Evolutionary conservation across 2,797 vertebrate genomes (phyloP), one percentile per base, ranked within the genome.

Genomic region (Menidia menidia): DNA sequence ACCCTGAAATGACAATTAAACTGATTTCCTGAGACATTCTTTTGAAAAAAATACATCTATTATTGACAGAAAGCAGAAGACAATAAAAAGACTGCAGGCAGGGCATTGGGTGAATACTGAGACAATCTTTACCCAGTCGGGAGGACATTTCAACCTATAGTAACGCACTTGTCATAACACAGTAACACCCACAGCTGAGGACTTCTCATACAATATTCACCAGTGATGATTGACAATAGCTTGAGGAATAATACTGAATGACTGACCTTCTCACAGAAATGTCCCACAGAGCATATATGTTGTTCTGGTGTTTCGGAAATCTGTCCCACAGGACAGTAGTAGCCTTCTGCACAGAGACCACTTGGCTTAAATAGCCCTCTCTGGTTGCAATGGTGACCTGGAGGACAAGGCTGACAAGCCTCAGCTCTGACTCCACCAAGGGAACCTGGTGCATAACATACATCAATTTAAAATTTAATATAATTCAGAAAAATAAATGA

Each of bases 251-350:
- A 67, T 16, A 25, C 51, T 65, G 58, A 31, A 60, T 43, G 57
- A 31, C 78, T 87, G 75, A 95, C 94, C 92, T 92, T 87, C 76
- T 89, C 83, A 85, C 95, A 95, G 64, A 82, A 92, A 79, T 94
- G 92, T 76, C 94, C 95, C 9, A 68, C 83, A 68, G 82, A 79
- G 78, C 94, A 95, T 68, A 89, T 66, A 73, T 93, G 75, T 54
- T 86, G 86, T 52, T 82, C 72, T 44, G 93, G 93, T 74, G 72
- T 86, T 47, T 86, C 85, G 54, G 89, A 85, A 73, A 54, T 90
- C 86, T 95, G 93, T 58, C 95, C 94, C 54, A 66, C 92, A n/a
- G 95, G 94, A 87, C 96, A 97, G 84, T 94, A 94, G 71, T 94
- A 96, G n/a, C 96, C 94, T 5, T 92, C 83, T 10, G 82, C 81